Conservation (phyloP, 2,113 vertebrate species). For the Neogobius melanostomus region DNA sequence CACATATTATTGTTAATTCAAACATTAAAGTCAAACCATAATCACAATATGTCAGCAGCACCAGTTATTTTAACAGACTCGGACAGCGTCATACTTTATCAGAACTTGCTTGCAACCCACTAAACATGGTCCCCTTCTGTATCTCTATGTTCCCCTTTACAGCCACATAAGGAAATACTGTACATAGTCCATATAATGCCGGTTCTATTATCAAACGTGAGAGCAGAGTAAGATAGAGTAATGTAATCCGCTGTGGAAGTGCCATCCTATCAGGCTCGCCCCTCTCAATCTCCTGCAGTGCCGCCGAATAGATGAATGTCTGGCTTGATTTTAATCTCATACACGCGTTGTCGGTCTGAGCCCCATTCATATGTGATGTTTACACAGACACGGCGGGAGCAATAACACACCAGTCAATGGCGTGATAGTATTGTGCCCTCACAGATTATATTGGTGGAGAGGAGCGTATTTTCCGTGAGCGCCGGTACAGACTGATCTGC, state of each 20-base stretch:
- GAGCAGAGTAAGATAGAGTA: slow-evolving; percentile 36
- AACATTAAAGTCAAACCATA: too few relatives aligned
- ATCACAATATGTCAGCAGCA: too few relatives aligned
- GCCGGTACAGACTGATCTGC: slow-evolving; percentile 12
- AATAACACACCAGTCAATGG: slow-evolving; percentile 36
- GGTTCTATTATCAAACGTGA: slow-evolving; percentile 55
- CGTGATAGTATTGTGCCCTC: slow-evolving; percentile 23
- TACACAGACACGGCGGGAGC: slow-evolving; percentile 45
- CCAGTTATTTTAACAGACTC: too few relatives aligned
- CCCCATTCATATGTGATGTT: slow-evolving; percentile 57
- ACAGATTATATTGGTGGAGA: slow-evolving; percentile 22
- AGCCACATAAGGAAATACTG: slow-evolving; percentile 21
- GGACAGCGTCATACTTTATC: too few relatives aligned
- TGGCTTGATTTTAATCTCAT: slow-evolving; percentile 65
- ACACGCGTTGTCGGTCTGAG: slow-evolving; percentile 24
- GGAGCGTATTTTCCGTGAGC: slow-evolving; percentile 24
- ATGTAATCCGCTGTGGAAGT: slow-evolving; percentile 68
- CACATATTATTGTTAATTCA: too few relatives aligned
- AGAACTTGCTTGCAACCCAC: too few relatives aligned
- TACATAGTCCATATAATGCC: slow-evolving; percentile 26
- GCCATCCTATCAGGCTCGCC: slow-evolving; percentile 58
- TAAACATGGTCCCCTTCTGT: background rate
- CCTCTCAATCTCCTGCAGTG: slow-evolving; percentile 57
- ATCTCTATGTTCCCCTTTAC: slow-evolving; percentile 39
- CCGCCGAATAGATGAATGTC: slow-evolving; percentile 70